Conservation (phyloP, 2,113 vertebrate genomes). For the Nothocercus julius region DNA sequence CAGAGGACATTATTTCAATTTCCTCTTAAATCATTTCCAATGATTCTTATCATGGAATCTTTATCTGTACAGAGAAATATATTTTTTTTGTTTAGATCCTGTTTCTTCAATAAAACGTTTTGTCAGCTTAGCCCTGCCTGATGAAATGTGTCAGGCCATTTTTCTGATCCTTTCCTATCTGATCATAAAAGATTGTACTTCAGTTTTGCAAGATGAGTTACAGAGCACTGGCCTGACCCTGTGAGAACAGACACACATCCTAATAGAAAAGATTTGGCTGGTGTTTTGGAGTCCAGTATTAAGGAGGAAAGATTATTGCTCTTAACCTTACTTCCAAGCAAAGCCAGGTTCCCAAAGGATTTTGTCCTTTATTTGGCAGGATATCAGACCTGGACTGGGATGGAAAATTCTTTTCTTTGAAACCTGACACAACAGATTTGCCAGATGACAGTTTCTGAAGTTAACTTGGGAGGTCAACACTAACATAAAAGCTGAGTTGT, state of each 20-base stretch:
- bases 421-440: background rate
- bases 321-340: background rate
- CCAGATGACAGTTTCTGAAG: conserved; percentile 11
- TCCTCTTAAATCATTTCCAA: background rate
- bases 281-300: background rate
- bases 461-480: conserved; percentile 2
- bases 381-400: background rate
- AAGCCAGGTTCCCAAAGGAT: background rate
- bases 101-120: background rate
- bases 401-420: conserved; percentile 20
- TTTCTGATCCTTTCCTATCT: background rate
- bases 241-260: background rate
- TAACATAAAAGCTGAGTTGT: background rate
- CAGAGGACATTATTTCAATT: background rate
- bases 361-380: conserved; percentile 5
- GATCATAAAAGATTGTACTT: conserved; percentile 14
- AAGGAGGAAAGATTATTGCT: background rate
- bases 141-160: background rate
- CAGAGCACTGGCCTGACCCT: background rate
- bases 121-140: background rate
- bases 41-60: background rate
- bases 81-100: background rate
- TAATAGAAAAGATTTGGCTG: background rate
- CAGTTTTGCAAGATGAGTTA: background rate
- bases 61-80: background rate